Percentiles rank a stretch among this genome's conserved stretches.
Evolutionary conservation across 2,113 vertebrate species (phyloP).

Genomic region (Passer montanus): DNA sequence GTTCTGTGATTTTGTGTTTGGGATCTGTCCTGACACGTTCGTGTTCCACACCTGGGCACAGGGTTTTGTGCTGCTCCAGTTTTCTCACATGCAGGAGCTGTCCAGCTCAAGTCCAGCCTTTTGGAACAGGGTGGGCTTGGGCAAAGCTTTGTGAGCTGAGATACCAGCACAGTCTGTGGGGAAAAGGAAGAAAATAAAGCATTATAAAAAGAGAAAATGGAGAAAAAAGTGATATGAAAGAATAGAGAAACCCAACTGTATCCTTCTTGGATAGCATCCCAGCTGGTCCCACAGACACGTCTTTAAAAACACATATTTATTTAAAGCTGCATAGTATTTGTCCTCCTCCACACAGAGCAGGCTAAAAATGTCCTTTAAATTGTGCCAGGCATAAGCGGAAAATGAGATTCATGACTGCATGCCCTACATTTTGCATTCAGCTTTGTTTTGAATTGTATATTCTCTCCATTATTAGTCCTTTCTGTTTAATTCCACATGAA

Average conservation of each 20-base stretch:
- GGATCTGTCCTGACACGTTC: background rate
- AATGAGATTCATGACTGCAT: background rate
- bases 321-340: background rate
- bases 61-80: rapidly evolving
- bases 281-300: background rate
- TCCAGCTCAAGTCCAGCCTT: background rate
- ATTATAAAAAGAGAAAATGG: background rate
- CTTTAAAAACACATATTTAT: background rate
- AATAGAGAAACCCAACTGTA: background rate
- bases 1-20: background rate
- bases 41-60: rapidly evolving
- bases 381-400: background rate
- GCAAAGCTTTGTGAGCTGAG: background rate
- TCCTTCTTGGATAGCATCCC: background rate
- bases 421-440: background rate
- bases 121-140: rapidly evolving
- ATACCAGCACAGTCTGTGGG: background rate
- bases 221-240: background rate
- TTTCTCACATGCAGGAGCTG: background rate
- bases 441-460: background rate
- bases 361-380: background rate
- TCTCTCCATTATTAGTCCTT: background rate
- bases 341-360: background rate
- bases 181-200: background rate
- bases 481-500: background rate